Conservation (phyloP, 35 echinoderm and acorn worm genomes). For the Strongylocentrotus purpuratus region DNA sequence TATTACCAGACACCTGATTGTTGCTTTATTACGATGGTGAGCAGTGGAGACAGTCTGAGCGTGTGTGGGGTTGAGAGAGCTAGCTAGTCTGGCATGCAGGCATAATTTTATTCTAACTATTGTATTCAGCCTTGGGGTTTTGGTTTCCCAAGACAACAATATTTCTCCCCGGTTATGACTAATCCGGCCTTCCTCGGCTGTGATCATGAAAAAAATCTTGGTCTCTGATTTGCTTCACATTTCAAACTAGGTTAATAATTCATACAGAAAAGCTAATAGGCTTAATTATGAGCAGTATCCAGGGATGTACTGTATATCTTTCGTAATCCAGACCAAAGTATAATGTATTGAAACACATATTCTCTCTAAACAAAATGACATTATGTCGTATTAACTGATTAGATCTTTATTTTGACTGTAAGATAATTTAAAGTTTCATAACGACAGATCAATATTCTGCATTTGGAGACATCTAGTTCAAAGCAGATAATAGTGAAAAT, state of each 20-base stretch:
- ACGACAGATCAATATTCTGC: too few species aligned
- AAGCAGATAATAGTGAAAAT: too few species aligned
- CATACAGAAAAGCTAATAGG: neutral
- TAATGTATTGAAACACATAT: too few species aligned
- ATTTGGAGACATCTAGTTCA: too few species aligned
- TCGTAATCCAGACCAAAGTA: too few species aligned
- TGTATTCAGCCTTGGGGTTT: neutral
- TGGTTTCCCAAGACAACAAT: neutral
- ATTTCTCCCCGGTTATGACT: neutral
- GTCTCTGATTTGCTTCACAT: neutral
- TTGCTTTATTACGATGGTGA: neutral
- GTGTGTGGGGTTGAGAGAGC: neutral
- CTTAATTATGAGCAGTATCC: neutral
- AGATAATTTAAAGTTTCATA: too few species aligned
- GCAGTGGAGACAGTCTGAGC: neutral
- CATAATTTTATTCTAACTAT: neutral
- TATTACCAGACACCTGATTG: neutral
- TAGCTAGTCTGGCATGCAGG: neutral
- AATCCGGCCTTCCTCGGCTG: neutral
- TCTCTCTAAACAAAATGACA: too few species aligned
- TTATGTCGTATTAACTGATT: too few species aligned
- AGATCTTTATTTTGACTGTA: too few species aligned
- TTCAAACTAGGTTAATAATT: slow-evolving; percentile 5
- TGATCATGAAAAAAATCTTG: neutral
- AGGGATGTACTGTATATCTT: neutral